phyloP scores from a whole-genome alignment of 2,888 invertebrate species.

The Graphium colonna region DNA sequence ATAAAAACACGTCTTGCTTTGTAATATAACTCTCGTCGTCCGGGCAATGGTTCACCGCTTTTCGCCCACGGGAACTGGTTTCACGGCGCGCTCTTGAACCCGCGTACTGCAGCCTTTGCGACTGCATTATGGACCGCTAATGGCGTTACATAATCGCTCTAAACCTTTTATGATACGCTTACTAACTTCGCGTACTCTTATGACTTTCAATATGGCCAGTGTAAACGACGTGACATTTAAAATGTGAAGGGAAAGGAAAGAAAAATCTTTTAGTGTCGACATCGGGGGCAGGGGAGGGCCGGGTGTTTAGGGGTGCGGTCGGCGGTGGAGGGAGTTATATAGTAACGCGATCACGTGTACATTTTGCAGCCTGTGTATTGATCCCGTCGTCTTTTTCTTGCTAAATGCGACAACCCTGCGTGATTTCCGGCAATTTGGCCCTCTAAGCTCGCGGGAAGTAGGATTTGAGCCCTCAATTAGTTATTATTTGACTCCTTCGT shows the following conservation, averaged over 20 bases:
- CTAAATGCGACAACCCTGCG: slow-evolving; percentile 54
- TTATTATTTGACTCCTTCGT: not conserved
- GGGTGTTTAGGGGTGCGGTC: slow-evolving; percentile 68
- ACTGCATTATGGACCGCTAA: slow-evolving; percentile 27
- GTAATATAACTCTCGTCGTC: slow-evolving; percentile 28
- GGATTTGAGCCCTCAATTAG: not conserved
- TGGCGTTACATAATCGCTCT: slow-evolving; percentile 32
- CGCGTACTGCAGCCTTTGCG: slow-evolving; percentile 25
- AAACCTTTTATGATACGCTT: slow-evolving; percentile 20
- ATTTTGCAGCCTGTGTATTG: slow-evolving; percentile 78
- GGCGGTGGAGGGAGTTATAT: slow-evolving; percentile 73
- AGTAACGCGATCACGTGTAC: slow-evolving; percentile 79
- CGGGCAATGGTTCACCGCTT: slow-evolving; percentile 39
- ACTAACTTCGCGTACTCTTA: slow-evolving; percentile 15
- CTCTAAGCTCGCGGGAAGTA: slow-evolving; percentile 4
- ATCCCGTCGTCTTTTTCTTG: slow-evolving; percentile 69
- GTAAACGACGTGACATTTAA: slow-evolving; percentile 35
- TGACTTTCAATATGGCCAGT: slow-evolving; percentile 18
- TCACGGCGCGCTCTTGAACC: slow-evolving; percentile 39
- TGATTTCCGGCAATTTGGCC: slow-evolving; percentile 40
- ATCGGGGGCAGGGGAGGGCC: slow-evolving; percentile 54
- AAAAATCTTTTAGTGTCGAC: slow-evolving; percentile 68
- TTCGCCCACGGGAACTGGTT: slow-evolving; percentile 65
- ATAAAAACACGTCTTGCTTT: slow-evolving; percentile 7
- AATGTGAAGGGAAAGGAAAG: slow-evolving; percentile 47